Percentiles rank a stretch among this genome's conserved stretches.
These are phyloP conservation scores for Echinarachnius parma DNA, from an alignment of 53 echinoderm and acorn worm species.

Conservation along the genomic window DNA sequence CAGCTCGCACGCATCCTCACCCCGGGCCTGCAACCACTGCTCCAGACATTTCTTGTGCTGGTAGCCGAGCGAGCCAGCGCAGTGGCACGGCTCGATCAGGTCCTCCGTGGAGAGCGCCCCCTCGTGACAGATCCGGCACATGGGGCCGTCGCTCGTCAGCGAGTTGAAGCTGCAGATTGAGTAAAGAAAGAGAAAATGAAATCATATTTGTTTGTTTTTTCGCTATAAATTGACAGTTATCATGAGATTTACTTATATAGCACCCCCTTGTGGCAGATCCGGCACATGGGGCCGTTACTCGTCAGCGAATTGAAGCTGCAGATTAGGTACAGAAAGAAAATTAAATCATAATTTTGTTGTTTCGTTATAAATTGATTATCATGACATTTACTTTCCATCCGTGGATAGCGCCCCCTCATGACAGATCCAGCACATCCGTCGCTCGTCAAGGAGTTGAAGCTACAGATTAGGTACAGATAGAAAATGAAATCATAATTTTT, in stretches of 20 bases:
- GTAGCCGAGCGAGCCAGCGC: constrained; percentile 63
- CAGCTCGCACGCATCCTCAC: constrained; percentile 60
- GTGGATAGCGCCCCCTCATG: constrained; percentile 70
- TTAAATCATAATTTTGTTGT: too few relatives aligned
- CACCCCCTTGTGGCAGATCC: constrained; percentile 75
- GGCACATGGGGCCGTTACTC: constrained; percentile 71
- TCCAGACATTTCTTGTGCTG: constrained; percentile 70
- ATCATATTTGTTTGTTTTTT: too few relatives aligned
- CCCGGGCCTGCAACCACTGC: constrained; percentile 70
- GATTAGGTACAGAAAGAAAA: not conserved
- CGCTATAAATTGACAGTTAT: too few relatives aligned
- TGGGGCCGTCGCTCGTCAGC: constrained; percentile 56
- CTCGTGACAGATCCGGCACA: constrained; percentile 79
- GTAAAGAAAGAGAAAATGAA: not conserved
- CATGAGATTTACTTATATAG: too few relatives aligned
- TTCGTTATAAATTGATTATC: too few relatives aligned
- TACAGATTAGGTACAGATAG: too few relatives aligned
- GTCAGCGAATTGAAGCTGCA: constrained; percentile 11
- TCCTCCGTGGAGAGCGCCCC: constrained; percentile 46
- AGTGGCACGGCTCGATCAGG: constrained; percentile 64
- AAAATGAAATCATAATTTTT: too few relatives aligned
- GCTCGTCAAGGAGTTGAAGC: constrained; percentile 32
- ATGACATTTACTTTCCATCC: too few relatives aligned
- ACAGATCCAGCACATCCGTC: constrained; percentile 78
- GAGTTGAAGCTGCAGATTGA: constrained; percentile 18